Evolutionary conservation across 2,797 vertebrate species (phyloP).

Genomic region (Megalops cyprinoides): DNA sequence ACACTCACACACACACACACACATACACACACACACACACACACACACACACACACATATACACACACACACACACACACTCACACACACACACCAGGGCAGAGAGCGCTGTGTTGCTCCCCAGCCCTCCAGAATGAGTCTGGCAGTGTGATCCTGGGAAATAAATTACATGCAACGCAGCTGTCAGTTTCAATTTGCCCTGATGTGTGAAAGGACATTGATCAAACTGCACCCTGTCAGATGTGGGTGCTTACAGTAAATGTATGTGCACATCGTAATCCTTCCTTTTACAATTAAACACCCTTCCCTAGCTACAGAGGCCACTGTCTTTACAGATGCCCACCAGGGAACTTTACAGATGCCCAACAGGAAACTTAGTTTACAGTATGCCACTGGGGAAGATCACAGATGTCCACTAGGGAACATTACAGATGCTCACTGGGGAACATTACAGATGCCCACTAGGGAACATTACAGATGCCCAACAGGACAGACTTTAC

Average conservation of each 20-base stretch:
- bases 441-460: no score
- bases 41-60: no score
- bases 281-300: constrained; percentile 56
- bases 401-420: no score
- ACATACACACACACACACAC: no score
- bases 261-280: constrained; percentile 52
- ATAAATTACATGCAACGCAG: constrained; percentile 70
- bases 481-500: no score
- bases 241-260: constrained; percentile 44
- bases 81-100: constrained; percentile 21
- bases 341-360: constrained; percentile 35
- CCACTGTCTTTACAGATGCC: no score
- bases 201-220: constrained; percentile 47
- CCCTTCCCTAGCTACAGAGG: constrained; percentile 65
- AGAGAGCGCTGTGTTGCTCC: not conserved
- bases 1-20: no score
- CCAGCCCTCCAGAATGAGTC: constrained; percentile 41
- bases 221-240: constrained; percentile 55
- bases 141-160: constrained; percentile 64
- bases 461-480: no score
- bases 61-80: no score
- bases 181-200: constrained; percentile 67
- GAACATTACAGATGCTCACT: no score
- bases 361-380: no score
- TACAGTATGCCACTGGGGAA: no score